Evolutionary conservation across 1,140 invertebrate genomes (phyloP).

Genomic region (Solenopsis fugax): DNA sequence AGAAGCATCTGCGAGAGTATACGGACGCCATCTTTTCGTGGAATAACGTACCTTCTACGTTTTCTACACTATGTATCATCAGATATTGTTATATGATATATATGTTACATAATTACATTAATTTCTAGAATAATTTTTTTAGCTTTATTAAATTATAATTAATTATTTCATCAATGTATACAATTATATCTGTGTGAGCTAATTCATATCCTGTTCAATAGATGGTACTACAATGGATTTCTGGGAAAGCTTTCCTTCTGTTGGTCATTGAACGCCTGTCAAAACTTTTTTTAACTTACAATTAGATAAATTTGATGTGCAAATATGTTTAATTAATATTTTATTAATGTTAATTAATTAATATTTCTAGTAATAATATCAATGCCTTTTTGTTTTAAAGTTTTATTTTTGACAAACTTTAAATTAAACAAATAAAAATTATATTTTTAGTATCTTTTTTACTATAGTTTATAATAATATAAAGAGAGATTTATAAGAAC

Average conservation of each 20-base stretch:
- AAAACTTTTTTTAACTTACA: no score
- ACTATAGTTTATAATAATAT: no score
- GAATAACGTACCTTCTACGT: neutral
- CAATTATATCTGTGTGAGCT: neutral
- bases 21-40: slow-evolving; percentile 3
- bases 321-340: no score
- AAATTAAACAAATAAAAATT: no score
- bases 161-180: neutral
- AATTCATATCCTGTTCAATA: neutral
- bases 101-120: neutral
- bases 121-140: slow-evolving; percentile 7
- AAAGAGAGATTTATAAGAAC: no score
- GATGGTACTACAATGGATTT: slow-evolving; percentile 6
- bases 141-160: neutral
- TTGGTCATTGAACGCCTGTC: neutral
- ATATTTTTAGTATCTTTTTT: no score
- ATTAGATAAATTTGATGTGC: no score
- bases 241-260: neutral
- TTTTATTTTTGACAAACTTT: no score
- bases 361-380: no score
- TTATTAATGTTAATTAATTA: no score
- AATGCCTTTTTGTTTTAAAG: no score
- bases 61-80: no score
- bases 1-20: neutral
- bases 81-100: neutral